Evolutionary conservation across 2,113 vertebrate genomes (phyloP).

Genomic region (Mohoua ochrocephala): DNA sequence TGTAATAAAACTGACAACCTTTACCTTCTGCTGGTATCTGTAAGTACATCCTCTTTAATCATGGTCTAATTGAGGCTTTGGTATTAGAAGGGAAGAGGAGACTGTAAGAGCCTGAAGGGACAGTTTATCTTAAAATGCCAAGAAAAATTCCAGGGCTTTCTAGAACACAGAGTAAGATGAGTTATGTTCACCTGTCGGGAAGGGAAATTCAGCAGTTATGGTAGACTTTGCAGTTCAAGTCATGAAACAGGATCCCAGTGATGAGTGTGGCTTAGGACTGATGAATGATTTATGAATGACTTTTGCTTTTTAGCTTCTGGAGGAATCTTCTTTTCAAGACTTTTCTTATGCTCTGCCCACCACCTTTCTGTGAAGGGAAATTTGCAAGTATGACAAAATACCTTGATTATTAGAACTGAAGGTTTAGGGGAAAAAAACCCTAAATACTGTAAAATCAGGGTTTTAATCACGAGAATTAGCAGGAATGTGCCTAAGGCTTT

Average conservation of each 20-base stretch:
- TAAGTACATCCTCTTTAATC: slow-evolving; percentile 31
- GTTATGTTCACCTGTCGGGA: background rate
- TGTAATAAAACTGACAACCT: background rate
- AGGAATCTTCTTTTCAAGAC: background rate
- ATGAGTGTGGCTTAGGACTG: background rate
- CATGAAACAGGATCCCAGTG: background rate
- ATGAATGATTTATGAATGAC: slow-evolving; percentile 18
- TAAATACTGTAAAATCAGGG: background rate
- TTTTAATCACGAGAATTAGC: background rate
- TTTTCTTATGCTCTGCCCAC: background rate
- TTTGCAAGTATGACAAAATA: slow-evolving; percentile 3
- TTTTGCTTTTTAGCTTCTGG: background rate
- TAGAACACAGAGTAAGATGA: background rate
- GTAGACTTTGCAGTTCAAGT: background rate
- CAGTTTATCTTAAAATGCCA: background rate
- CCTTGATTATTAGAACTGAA: background rate
- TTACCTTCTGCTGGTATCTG: background rate
- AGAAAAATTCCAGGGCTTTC: background rate
- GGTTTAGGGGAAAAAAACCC: background rate
- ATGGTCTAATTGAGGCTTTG: slow-evolving; percentile 18
- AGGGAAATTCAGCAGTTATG: background rate
- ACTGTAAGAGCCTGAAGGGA: slow-evolving; percentile 9
- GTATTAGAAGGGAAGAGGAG: background rate
- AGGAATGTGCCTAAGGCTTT: background rate
- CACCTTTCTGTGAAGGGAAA: background rate